Base-by-base conservation (phyloP, 1,140 invertebrate species). In the Pentalonia nigronervosa region DNA sequence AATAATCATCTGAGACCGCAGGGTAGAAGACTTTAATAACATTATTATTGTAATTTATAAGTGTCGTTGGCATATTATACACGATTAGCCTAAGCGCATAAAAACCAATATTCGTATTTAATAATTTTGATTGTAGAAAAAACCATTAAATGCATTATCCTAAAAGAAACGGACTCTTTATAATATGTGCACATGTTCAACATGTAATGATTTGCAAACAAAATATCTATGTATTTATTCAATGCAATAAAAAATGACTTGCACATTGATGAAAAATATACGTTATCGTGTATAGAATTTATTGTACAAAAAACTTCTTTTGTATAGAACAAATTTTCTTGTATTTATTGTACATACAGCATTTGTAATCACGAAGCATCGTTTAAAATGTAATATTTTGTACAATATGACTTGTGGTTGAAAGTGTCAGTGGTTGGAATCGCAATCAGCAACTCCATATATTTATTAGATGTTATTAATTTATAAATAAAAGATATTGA, bases 201-300 rank as follows among this genome's bases (percentile, higher is more conserved):
- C 36, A 21, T 41, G 23, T 23, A 45, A 84, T 84, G 25, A 45
- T 41, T 84, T 41, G 23, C 8, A 84, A 84, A 84, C 11, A 23
- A 84, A 84, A 25, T 25, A 23, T 7, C 21, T 41, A 84, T 23
- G 7, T 25, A 45, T 84, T 84, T 41, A 41, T 41, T 45, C 25
- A 84, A 84, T 84, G 83, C 83, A 41, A 84, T 84, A 84, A 45
- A 84, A 84, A 84, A 81, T 21, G 34, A 83, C n/a, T 11, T 36
- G 34, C 34, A 34, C 76, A 36, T 83, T 83, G 17, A 76, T 17
- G n/a, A 4, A 0, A 76, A 76, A 76, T 76, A 41, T 76, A 76
- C n/a, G n/a, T 76, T n/a, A 76, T n/a, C n/a, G 60, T n/a, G n/a
- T 17, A 76, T n/a, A 7, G 14, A n/a, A 76, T 76, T 76, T 76